Percentiles rank a stretch among this genome's conserved stretches.
These are phyloP conservation scores for Mixornis gularis DNA, from an alignment of 2,113 vertebrate species.

Conservation along the genomic window DNA sequence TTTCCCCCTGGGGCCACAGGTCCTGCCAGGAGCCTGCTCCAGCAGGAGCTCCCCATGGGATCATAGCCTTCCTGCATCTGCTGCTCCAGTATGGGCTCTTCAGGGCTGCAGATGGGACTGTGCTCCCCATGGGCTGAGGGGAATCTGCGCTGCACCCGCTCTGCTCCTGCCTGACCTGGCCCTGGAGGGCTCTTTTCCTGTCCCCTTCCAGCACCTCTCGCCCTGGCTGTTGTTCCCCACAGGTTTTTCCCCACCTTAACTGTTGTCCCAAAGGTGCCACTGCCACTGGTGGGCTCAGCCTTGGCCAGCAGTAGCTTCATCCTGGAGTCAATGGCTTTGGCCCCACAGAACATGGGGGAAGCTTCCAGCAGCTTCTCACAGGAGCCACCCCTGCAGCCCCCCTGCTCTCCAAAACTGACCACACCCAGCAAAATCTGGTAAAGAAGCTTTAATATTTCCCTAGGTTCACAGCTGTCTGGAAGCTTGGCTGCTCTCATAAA, in stretches of 20 bases:
- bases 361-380: neutral
- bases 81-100: rapidly evolving
- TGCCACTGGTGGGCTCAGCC: neutral
- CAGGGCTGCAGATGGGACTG: neutral
- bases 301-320: neutral
- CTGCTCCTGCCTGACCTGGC: neutral
- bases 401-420: neutral
- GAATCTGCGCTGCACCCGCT: rapidly evolving
- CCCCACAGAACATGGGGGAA: rapidly evolving
- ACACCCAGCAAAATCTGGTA: neutral
- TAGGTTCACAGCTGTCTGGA: neutral
- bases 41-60: rapidly evolving
- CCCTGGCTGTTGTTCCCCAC: neutral
- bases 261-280: rapidly evolving
- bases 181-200: neutral
- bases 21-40: neutral
- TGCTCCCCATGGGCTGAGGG: neutral
- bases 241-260: no score
- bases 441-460: neutral
- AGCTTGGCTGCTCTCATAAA: neutral
- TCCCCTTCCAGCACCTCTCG: no score
- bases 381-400: neutral
- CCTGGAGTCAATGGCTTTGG: no score
- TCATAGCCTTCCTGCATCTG: neutral
- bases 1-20: neutral